A percentile compares a stretch with the other conserved stretches of the same genome.
These are phyloP conservation scores for Drosophila atripex DNA, from an alignment of 2,888 invertebrate genomes.

Conservation along the genomic window DNA sequence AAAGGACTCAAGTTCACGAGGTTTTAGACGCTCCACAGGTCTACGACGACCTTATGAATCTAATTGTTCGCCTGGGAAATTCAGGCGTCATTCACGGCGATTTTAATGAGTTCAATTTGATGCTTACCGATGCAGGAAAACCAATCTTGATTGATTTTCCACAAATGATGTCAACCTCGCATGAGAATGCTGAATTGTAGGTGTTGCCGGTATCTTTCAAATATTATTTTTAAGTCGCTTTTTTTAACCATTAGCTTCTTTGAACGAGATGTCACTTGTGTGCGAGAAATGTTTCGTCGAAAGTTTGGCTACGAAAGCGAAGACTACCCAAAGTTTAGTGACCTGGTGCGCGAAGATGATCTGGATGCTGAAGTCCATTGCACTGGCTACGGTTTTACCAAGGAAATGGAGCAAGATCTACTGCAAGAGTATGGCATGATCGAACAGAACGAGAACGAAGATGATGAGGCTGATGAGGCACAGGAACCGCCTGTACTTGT, in stretches of 20 bases:
- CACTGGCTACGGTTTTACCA: conserved; percentile 95
- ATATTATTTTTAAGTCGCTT: not conserved
- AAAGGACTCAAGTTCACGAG: conserved; percentile 87
- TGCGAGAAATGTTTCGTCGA: conserved; percentile 94
- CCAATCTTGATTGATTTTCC: conserved; percentile 98
- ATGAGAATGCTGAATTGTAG: conserved; percentile 94
- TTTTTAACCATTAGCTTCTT: conserved; percentile 88
- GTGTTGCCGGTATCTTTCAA: conserved; percentile 5
- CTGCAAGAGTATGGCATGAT: conserved; percentile 86
- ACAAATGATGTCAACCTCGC: conserved; percentile 98
- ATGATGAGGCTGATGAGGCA: conserved; percentile 64
- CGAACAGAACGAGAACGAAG: conserved; percentile 79
- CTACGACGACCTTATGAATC: conserved; percentile 97
- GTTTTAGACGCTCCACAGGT: conserved; percentile 89
- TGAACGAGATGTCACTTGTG: conserved; percentile 96
- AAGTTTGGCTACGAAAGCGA: conserved; percentile 95
- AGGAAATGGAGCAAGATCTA: conserved; percentile 91
- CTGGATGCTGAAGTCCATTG: conserved; percentile 95
- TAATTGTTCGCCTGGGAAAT: conserved; percentile 95
- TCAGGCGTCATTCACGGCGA: conserved; percentile 99
- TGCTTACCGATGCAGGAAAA: conserved; percentile 91
- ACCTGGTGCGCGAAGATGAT: conserved; percentile 90
- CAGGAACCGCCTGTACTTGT: conserved; percentile 59
- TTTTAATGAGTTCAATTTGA: conserved; percentile 99
- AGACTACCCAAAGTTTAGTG: conserved; percentile 90